A percentile compares a stretch with the other conserved stretches of the same genome.
Evolutionary conservation across 2,888 invertebrate species (phyloP).

Genomic region (Spialia ferax): DNA sequence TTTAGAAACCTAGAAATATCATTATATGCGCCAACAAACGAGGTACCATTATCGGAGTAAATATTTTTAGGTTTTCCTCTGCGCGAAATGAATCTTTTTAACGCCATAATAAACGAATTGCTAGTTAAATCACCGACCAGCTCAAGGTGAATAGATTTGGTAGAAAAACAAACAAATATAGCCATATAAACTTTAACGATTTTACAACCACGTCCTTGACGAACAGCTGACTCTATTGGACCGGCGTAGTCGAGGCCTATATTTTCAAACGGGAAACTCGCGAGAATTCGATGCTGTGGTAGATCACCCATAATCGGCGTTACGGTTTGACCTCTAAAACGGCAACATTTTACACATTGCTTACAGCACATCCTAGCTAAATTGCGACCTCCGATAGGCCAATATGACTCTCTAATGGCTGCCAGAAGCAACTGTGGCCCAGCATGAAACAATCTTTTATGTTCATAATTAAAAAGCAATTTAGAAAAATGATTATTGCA

Average conservation of each 20-base stretch:
- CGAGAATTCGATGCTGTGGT: neutral
- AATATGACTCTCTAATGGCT: neutral
- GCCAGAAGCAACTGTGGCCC: neutral
- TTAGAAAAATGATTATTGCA: neutral
- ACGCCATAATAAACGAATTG: neutral
- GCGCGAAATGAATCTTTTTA: conserved; percentile 1
- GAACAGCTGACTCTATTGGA: neutral
- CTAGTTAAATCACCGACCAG: conserved; percentile 1
- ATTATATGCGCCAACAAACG: conserved; percentile 9
- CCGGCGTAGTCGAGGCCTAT: neutral
- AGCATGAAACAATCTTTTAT: neutral
- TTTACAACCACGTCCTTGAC: neutral
- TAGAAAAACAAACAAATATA: conserved; percentile 1
- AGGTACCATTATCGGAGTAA: neutral
- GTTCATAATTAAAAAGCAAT: neutral
- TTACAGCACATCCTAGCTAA: neutral
- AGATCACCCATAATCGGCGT: neutral
- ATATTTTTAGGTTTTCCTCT: neutral
- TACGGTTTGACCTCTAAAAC: neutral
- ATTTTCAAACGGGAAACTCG: neutral
- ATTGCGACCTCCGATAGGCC: conserved; percentile 1
- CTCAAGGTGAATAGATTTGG: conserved; percentile 2
- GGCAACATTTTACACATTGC: neutral
- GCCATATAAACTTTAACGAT: neutral
- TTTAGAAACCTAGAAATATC: neutral